Evolutionary conservation across 2,797 vertebrate species (phyloP).

Genomic region (Discoglossus pictus): DNA sequence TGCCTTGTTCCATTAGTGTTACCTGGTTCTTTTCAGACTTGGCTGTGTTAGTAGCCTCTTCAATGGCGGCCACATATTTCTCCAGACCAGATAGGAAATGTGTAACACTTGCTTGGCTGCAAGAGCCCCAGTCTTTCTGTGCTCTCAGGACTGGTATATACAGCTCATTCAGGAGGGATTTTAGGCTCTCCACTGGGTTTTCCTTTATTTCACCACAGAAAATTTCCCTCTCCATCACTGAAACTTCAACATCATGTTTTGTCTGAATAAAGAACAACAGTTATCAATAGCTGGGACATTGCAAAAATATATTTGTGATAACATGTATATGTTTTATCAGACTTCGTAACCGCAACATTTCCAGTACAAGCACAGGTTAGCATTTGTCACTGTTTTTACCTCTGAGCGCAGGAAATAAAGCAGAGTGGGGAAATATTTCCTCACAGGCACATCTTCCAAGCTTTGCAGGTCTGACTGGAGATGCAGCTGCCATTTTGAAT

Average conservation of each 20-base stretch:
- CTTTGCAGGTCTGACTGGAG: slow-evolving; percentile 28
- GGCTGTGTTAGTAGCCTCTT: slow-evolving; percentile 24
- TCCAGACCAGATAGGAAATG: slow-evolving; percentile 43
- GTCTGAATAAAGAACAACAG: slow-evolving; percentile 22
- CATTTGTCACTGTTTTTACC: no score
- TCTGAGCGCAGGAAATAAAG: slow-evolving; percentile 38
- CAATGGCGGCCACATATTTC: slow-evolving; percentile 40
- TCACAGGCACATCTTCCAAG: slow-evolving; percentile 26
- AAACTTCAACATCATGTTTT: slow-evolving; percentile 33
- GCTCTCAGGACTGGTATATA: slow-evolving; percentile 45
- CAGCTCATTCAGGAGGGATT: slow-evolving; percentile 41
- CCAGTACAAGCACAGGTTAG: no score
- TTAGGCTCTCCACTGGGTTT: slow-evolving; percentile 42
- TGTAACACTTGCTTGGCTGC: slow-evolving; percentile 27
- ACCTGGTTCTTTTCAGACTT: slow-evolving; percentile 36
- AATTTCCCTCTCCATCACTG: slow-evolving; percentile 42
- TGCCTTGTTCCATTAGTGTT: no score
- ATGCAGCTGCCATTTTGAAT: slow-evolving; percentile 21
- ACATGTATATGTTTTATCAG: no score
- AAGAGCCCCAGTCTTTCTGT: slow-evolving; percentile 47
- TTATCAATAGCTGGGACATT: no score
- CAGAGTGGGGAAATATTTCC: slow-evolving; percentile 8
- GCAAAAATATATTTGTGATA: no score
- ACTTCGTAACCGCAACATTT: no score
- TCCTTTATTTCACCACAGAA: slow-evolving; percentile 49